Conservation (phyloP, 2,113 vertebrate genomes). For the Cyprinodon tularosa region DNA sequence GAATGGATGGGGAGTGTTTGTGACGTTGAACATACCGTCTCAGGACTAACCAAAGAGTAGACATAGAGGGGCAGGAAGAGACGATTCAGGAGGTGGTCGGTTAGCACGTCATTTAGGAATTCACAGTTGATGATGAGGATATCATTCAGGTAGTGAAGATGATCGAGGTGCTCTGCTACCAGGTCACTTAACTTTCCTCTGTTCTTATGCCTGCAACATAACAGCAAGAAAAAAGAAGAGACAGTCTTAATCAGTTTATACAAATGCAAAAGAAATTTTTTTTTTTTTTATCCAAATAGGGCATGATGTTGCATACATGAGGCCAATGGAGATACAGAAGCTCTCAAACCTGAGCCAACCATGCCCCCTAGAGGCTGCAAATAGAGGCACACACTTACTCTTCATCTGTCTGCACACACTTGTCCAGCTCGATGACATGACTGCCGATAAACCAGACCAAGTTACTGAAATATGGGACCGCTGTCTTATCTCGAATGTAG, state of each 20-base stretch:
- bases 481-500: constrained; percentile 97
- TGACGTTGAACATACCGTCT: constrained; percentile 76
- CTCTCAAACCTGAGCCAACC: constrained; percentile 1
- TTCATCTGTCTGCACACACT: constrained; percentile 97
- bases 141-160: constrained; percentile 98
- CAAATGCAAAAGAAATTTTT: background rate
- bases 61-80: constrained; percentile 97
- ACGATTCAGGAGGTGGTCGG: constrained; percentile 95
- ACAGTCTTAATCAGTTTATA: background rate
- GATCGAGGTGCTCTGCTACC: constrained; percentile 96
- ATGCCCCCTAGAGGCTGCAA: constrained; percentile 60
- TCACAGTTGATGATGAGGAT: constrained; percentile 99
- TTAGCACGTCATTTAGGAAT: constrained; percentile 97
- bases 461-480: constrained; percentile 98
- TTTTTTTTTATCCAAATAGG: background rate
- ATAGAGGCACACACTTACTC: constrained; percentile 84
- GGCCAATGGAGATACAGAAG: background rate
- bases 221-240: background rate
- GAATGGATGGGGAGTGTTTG: background rate
- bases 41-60: constrained; percentile 90
- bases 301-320: background rate
- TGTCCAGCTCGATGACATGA: constrained; percentile 97
- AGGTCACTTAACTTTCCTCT: constrained; percentile 94
- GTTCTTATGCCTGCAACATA: constrained; percentile 89
- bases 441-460: constrained; percentile 99